These are phyloP conservation scores for Enteromius paludinosus DNA, from an alignment of 2,797 vertebrate genomes.

Conservation along the genomic window DNA sequence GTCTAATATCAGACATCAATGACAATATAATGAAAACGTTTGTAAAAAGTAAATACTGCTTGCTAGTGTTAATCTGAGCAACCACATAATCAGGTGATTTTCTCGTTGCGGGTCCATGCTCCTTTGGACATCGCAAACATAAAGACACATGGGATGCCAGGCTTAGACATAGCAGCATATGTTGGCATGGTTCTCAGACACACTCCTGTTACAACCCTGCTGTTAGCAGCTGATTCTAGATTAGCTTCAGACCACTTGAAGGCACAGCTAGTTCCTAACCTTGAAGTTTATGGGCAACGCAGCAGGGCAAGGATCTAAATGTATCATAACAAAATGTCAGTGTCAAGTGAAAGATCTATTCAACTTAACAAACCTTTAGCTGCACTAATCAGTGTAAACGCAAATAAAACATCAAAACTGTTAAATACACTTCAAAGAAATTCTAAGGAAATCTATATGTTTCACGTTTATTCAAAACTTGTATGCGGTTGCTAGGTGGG, in stretches of 20 bases:
- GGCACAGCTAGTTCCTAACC: constrained; percentile 47
- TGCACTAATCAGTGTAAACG: background rate
- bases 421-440: background rate
- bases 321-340: background rate
- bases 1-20: background rate
- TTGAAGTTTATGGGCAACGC: constrained; percentile 13
- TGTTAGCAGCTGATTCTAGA: constrained; percentile 30
- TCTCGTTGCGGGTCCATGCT: background rate
- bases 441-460: background rate
- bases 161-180: constrained; percentile 23
- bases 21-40: background rate
- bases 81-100: constrained; percentile 9
- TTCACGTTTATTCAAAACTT: background rate
- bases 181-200: constrained; percentile 24
- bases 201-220: constrained; percentile 49
- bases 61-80: constrained; percentile 8
- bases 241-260: constrained; percentile 16
- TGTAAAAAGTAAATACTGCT: background rate
- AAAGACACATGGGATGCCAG: constrained; percentile 46
- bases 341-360: background rate
- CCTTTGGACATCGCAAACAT: constrained; percentile 38
- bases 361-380: background rate
- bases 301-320: background rate
- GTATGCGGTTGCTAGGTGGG: background rate
- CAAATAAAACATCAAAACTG: background rate